Evolutionary conservation across 1,140 invertebrate species (phyloP).

Genomic region (Adoxophyes honmai): DNA sequence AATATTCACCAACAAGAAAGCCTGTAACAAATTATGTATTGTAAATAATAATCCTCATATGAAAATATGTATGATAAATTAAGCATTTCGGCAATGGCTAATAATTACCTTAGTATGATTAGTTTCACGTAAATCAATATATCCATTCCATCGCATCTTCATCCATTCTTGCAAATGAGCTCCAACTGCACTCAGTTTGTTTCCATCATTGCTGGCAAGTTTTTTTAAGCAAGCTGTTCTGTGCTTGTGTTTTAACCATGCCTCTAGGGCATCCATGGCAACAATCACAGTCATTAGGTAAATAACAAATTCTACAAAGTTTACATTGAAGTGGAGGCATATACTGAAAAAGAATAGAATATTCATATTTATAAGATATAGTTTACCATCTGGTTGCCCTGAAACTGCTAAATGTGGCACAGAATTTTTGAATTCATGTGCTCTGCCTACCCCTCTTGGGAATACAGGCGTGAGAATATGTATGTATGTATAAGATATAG

Average conservation of each 20-base stretch:
- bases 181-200: slow-evolving; percentile 33
- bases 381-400: no score
- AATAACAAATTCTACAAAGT: slow-evolving; percentile 48
- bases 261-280: slow-evolving; percentile 55
- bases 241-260: slow-evolving; percentile 68
- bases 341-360: slow-evolving; percentile 46
- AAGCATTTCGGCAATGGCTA: no score
- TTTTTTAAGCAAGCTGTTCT: slow-evolving; percentile 58
- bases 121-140: slow-evolving; percentile 49
- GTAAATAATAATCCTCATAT: slow-evolving; percentile 15
- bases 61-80: no score
- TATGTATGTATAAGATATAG: no score
- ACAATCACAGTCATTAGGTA: slow-evolving; percentile 36
- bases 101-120: slow-evolving; percentile 65
- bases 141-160: slow-evolving; percentile 37
- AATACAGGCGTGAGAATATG: no score
- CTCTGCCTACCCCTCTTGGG: no score
- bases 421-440: no score
- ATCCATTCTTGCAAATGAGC: slow-evolving; percentile 36
- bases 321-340: slow-evolving; percentile 47
- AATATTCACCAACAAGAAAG: slow-evolving; percentile 59
- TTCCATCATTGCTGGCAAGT: slow-evolving; percentile 39
- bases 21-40: slow-evolving; percentile 42
- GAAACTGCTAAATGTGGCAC: no score
- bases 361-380: no score